These are phyloP conservation scores for Heteronetta atricapilla DNA, from an alignment of 2,113 vertebrate genomes.

Conservation along the genomic window DNA sequence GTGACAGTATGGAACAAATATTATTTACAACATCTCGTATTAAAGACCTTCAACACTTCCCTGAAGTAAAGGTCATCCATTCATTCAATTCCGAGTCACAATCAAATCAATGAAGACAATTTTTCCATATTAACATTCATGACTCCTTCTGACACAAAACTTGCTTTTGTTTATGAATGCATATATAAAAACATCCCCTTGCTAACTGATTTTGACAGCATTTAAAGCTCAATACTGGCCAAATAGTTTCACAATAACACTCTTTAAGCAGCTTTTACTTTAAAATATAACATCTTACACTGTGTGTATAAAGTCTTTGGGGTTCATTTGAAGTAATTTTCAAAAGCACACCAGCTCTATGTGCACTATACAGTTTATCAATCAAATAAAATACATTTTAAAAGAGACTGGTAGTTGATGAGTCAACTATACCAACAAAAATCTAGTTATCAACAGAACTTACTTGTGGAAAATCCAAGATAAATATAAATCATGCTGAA, in stretches of 20 bases:
- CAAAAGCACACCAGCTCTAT: neutral
- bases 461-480: neutral
- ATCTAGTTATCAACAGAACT: neutral
- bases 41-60: neutral
- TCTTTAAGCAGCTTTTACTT: neutral
- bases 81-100: neutral
- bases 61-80: neutral
- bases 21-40: neutral
- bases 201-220: neutral
- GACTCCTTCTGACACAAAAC: neutral
- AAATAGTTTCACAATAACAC: neutral
- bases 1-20: neutral
- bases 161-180: neutral
- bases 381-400: neutral
- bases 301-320: neutral
- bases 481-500: neutral
- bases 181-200: neutral
- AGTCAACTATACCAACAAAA: neutral
- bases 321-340: neutral
- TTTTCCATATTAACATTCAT: neutral
- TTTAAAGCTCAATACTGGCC: neutral
- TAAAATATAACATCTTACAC: conserved; percentile 1
- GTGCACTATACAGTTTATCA: neutral
- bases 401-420: neutral
- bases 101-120: neutral